Percentiles rank a stretch among this genome's conserved stretches.
phyloP scores from a whole-genome alignment of 2,888 invertebrate species.

The Pseudanteris insignis region DNA sequence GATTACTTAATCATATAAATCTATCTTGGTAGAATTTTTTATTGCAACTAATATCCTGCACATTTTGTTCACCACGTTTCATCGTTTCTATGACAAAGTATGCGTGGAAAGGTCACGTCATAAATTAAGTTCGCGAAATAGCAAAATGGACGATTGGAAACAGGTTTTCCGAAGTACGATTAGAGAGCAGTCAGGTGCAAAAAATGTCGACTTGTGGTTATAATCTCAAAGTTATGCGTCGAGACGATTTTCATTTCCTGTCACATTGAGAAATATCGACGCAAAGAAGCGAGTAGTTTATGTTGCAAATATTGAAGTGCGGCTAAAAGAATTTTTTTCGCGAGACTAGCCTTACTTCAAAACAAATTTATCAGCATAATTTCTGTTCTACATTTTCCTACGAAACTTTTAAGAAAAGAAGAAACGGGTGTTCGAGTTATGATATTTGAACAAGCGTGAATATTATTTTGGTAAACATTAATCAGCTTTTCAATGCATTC shows the following conservation, averaged over 20 bases:
- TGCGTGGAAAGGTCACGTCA: conserved; percentile 21
- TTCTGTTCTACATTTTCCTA: no score
- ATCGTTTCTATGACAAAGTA: no score
- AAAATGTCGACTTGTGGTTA: conserved; percentile 9
- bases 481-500: no score
- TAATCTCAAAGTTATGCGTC: conserved; percentile 16
- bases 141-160: conserved; percentile 19
- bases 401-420: no score
- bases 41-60: no score
- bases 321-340: not conserved
- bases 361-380: conserved; percentile 5
- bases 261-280: conserved; percentile 16
- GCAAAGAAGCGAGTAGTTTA: not conserved
- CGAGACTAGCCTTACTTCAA: not conserved
- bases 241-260: conserved; percentile 20
- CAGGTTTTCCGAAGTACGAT: conserved; percentile 13
- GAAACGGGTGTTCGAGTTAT: no score
- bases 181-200: conserved; percentile 7
- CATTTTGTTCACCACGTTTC: no score
- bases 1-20: no score
- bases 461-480: no score
- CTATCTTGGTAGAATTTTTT: no score
- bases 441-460: no score
- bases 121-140: conserved; percentile 20
- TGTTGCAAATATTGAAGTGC: conserved; percentile 9